Base-by-base conservation (phyloP, 2,888 invertebrate species). In the Tyria jacobaeae region DNA sequence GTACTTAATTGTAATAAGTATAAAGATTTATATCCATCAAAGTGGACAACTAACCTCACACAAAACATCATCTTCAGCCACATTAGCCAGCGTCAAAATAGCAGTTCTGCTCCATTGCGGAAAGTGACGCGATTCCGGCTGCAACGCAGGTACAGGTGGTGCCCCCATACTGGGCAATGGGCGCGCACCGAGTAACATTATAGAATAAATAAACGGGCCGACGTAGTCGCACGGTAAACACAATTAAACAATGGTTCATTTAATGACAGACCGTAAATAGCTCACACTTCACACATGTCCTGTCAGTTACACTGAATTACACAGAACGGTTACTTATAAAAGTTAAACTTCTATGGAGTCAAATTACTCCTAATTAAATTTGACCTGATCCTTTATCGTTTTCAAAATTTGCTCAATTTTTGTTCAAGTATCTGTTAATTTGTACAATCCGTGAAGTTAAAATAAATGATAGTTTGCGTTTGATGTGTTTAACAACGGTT, bases 91-190 rank as follows among this genome's bases (percentile, higher is more conserved):
- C 27, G 89, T 87, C 60, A 92, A 70, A 67, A 89, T 82, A 12
- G 88, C 88, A 27, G 90, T 90, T 71, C 86, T 82, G 64, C 89
- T 90, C 91, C 92, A 92, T 62, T 89, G 90, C 1, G 91, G 88
- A 69, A 90, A 90, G 57, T 86, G 79, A n/a, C 86, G 74, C 3
- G 85, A 66, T 53, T 77, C 65, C 25, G 84, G 80, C 59, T 78
- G 80, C 39, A 83, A 64, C 9, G 67, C 61, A 9, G 84, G 81
- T 37, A 80, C 56, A 53, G 84, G 70, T 17, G 87, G 84, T 58
- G 88, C 87, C 54, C 87, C 87, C 90, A 90, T 90, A 5, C 61
- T 77, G 55, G 73, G 61, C 72, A 78, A 53, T 47, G 80, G 74
- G 21, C 75, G 79, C 24, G 76, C 73, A 61, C 85, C 84, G 66